Evolutionary conservation across 30 jellyfish, hydroid and myxozoan species (phyloP), one percentile per base, ranked within the genome.

Genomic region (Pelagia noctiluca): DNA sequence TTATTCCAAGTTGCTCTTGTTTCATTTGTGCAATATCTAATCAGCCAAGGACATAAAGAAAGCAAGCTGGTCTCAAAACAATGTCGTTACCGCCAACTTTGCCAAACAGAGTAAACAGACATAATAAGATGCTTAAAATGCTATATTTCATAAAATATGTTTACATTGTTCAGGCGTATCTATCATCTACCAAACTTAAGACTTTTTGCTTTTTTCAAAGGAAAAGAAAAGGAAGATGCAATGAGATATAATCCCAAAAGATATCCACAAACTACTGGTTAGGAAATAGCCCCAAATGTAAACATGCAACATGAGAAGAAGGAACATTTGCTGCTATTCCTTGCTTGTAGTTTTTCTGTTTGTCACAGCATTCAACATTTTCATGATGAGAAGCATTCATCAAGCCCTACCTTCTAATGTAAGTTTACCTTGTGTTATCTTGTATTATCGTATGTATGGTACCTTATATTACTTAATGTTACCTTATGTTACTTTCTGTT

Each of bases 281-380:
- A 28, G 18, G 28, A 63, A 3, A n/a, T 28, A 35, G 75, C 34
- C 28, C 75, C 75, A 63, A 67, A 24, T 30, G 3, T 26, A 24
- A 28, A 35, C 33, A 30, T 16, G 28, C n/a, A 67, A 70, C 36
- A 82, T 82, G 92, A 82, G 92, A 53, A 57, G 67, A 25, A 75
- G 75, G n/a, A 70, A 54, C n/a, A 68, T 82, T 73, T 82, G 92
- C 71, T 82, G 84, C 29, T 50, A 22, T 42, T 82, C 92, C 4
- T 54, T 82, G 35, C 13, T 69, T 26, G 5, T 69, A 1, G 42
- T 66, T 50, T 71, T 73, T 30, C 60, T 60, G 1, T 48, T 82
- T 25, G 63, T 82, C 23, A 53, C 78, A 12, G 4, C 35, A 23
- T 35, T 82, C 74, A 82, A 82, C 74, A 28, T 66, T 19, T 82